Evolutionary conservation across 2,113 vertebrate species (phyloP), one percentile per base, ranked within the genome.

Genomic region (Micronycteris hirsuta): DNA sequence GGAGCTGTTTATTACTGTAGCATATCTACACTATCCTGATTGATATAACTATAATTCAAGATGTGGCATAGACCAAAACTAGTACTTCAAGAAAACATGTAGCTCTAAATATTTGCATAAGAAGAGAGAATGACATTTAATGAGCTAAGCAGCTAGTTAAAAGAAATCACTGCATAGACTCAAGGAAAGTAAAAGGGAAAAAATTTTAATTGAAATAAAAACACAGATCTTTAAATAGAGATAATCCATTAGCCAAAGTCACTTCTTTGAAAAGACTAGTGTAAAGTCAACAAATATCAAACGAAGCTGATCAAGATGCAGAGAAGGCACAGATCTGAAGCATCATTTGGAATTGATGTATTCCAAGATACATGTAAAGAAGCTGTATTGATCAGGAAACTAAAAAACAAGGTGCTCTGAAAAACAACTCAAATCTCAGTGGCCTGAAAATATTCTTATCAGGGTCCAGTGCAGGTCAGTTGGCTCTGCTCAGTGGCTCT

Each of bases 1-100:
- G 54, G 31, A 83, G 28, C 52, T 82, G 15, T 83, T 96, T 67
- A 77, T 95, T 67, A 68, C 41, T 73, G 84, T 43, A 89, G 95
- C 67, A 33, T 45, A 17, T 65, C 5, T n/a, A 84, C 9, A 58
- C 41, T 47, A 47, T 67, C 4, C 41, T 87, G n/a, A 68, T 4
- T 19, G 31, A 78, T 73, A 41, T 0, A 73, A 93, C 31, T 65
- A 52, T 10, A 63, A 52, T 45, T 56, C 16, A 71, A 77, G 47
- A 94, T 4, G 20, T 12, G n/a, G 36, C 26, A 61, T 26, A 22
- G 17, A 86, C 26, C 8, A 22, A 80, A 95, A 88, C 28, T 43
- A 17, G 31, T 33, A 41, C 15, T 71, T 82, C 14, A 92, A 91
- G n/a, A 47, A 81, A 85, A 94, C 14, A 5, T 43, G 36, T 45